Evolutionary conservation across 2,888 invertebrate species (phyloP).

Genomic region (Xanthorhoe designata): DNA sequence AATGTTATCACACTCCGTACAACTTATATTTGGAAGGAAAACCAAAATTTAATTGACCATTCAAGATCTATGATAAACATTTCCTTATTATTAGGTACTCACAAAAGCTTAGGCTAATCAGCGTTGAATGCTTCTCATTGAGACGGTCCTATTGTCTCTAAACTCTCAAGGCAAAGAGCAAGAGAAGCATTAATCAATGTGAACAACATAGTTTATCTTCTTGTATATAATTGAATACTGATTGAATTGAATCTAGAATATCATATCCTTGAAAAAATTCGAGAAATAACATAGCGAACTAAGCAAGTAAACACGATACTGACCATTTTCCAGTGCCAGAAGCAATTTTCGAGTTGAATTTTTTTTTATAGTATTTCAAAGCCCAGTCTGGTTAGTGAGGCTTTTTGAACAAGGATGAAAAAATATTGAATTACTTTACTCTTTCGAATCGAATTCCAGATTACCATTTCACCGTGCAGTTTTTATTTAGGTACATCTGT

Average conservation of each 20-base stretch:
- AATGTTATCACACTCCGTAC: no score
- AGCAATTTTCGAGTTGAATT: not conserved
- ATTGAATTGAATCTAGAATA: no score
- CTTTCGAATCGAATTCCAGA: conserved; percentile 14
- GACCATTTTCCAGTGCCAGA: conserved; percentile 8
- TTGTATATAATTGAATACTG: not conserved
- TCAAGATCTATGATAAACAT: no score
- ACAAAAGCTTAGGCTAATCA: not conserved
- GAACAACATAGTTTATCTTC: not conserved
- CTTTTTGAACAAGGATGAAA: conserved; percentile 25
- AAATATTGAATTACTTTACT: conserved; percentile 31
- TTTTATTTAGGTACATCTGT: conserved; percentile 4
- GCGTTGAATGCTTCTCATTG: not conserved
- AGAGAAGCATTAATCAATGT: not conserved
- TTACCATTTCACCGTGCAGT: conserved; percentile 9
- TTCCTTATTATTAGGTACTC: no score
- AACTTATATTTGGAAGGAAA: no score
- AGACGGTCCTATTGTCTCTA: not conserved
- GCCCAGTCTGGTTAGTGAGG: conserved; percentile 6
- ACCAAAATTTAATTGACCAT: no score
- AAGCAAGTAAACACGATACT: not conserved
- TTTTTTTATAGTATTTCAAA: conserved; percentile 15
- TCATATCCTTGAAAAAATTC: not conserved
- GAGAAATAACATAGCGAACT: no score
- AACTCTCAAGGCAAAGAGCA: not conserved